These are phyloP conservation scores for Lepus timidus DNA, from an alignment of 2,113 vertebrate species.

Conservation along the genomic window DNA sequence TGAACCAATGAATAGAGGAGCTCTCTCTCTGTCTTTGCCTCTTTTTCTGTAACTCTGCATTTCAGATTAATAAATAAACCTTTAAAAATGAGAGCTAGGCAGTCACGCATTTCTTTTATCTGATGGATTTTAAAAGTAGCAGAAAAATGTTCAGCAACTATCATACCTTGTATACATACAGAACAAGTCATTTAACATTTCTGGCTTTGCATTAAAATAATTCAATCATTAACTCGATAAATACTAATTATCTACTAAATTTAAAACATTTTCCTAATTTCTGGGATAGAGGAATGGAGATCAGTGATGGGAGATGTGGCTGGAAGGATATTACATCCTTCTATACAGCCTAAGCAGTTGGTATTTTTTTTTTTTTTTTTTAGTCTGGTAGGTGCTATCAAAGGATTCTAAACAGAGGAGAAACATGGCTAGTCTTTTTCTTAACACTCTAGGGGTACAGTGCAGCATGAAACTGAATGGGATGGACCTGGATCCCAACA, in stretches of 20 bases:
- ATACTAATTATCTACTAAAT: not conserved
- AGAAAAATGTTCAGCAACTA: not conserved
- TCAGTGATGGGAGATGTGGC: not conserved
- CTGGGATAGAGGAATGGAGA: not conserved
- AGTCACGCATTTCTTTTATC: not conserved
- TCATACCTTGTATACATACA: not conserved
- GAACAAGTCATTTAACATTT: slow-evolving; percentile 9
- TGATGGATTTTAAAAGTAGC: not conserved
- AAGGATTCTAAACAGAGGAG: slow-evolving; percentile 26
- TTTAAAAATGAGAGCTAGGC: too few species aligned
- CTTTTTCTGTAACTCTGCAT: too few species aligned
- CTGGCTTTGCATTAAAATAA: not conserved
- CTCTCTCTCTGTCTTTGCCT: too few species aligned
- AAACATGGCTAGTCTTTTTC: not conserved
- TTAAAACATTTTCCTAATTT: not conserved
- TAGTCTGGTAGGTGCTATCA: not conserved
- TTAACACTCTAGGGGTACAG: not conserved
- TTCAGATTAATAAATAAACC: too few species aligned
- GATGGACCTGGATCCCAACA: not conserved
- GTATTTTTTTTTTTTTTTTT: not conserved
- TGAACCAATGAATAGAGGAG: too few species aligned
- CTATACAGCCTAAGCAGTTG: not conserved
- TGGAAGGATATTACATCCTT: not conserved
- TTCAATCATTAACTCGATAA: slow-evolving; percentile 1
- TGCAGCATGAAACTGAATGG: not conserved